Evolutionary conservation across 1,140 invertebrate genomes (phyloP).

Genomic region (Aphaenogaster rudis): DNA sequence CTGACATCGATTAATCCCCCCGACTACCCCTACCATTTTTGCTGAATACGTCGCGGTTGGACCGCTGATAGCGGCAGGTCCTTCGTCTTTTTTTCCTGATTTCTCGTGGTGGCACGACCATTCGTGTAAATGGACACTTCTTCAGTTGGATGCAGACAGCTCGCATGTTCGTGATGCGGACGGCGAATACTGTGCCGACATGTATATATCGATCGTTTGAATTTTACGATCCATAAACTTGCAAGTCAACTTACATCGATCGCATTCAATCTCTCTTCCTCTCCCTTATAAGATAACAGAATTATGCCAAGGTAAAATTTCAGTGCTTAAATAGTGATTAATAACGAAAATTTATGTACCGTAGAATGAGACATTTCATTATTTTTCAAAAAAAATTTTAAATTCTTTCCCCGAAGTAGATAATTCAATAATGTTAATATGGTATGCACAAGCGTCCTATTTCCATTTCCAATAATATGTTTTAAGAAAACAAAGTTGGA

Average conservation of each 20-base stretch:
- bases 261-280: not conserved
- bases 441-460: not conserved
- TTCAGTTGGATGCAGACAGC: constrained; percentile 44
- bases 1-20: not conserved
- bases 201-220: constrained; percentile 37
- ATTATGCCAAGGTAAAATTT: constrained; percentile 4
- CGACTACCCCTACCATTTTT: not conserved
- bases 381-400: not conserved
- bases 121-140: constrained; percentile 58
- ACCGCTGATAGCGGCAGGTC: not conserved
- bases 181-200: not conserved
- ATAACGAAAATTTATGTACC: not conserved
- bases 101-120: constrained; percentile 36
- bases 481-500: not conserved
- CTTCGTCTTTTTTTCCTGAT: constrained; percentile 3
- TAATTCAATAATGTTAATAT: not conserved
- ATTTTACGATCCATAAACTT: constrained; percentile 51
- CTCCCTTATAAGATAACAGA: not conserved
- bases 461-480: not conserved
- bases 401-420: not conserved
- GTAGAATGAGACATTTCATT: not conserved
- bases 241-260: constrained; percentile 16
- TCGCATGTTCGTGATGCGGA: constrained; percentile 40
- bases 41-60: not conserved
- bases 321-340: constrained; percentile 1